A percentile compares a stretch with the other conserved stretches of the same genome.
These are phyloP conservation scores for Centrocercus urophasianus DNA, from an alignment of 2,113 vertebrate species.

Conservation along the genomic window DNA sequence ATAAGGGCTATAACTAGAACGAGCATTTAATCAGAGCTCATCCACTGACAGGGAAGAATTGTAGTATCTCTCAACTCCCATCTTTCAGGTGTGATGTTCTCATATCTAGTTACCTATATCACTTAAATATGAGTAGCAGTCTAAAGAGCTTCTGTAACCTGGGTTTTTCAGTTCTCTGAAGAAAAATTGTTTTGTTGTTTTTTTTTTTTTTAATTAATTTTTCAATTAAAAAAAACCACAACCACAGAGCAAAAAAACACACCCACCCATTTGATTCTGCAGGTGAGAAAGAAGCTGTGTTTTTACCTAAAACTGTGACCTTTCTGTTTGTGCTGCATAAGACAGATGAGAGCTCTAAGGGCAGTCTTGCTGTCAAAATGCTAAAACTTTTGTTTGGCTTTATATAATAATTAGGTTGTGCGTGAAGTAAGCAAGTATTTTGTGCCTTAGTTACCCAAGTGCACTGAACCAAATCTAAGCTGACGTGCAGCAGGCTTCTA, in stretches of 20 bases:
- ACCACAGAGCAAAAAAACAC: neutral
- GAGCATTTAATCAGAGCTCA: slow-evolving; percentile 32
- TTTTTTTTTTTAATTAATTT: neutral
- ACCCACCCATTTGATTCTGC: neutral
- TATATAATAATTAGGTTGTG: neutral
- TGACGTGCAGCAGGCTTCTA: accelerated
- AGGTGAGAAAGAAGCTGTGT: neutral
- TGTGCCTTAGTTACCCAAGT: neutral
- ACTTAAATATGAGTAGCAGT: neutral
- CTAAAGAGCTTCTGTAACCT: neutral
- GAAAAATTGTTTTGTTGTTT: neutral
- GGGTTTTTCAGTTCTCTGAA: neutral
- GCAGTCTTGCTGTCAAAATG: neutral
- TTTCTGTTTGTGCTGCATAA: neutral
- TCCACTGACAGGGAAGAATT: neutral
- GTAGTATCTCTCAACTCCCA: neutral
- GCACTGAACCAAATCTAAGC: neutral
- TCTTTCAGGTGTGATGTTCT: neutral
- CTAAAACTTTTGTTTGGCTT: neutral
- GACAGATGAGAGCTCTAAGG: neutral
- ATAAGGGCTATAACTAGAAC: neutral
- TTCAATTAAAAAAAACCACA: neutral
- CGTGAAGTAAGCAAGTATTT: neutral
- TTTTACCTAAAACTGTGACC: neutral
- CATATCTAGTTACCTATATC: neutral